Percentiles rank a stretch among this genome's conserved stretches.
phyloP scores from a whole-genome alignment of 2,888 invertebrate genomes.

The Thera britannica region DNA sequence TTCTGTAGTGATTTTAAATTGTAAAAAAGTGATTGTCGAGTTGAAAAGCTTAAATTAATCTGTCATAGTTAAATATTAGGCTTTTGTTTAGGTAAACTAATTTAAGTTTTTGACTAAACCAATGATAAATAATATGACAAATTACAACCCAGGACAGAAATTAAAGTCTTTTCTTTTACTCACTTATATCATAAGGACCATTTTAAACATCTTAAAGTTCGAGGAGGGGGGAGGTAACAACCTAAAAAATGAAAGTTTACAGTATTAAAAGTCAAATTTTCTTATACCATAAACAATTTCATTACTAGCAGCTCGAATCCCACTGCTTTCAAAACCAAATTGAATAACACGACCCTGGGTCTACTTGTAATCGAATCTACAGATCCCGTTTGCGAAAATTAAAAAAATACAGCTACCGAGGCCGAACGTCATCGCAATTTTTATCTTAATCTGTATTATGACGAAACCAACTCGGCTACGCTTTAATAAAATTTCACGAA shows the following conservation, averaged over 20 bases:
- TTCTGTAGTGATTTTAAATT: too few relatives aligned
- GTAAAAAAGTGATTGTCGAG: too few relatives aligned
- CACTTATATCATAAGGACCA: too few relatives aligned
- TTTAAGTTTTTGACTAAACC: too few relatives aligned
- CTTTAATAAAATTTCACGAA: constrained; percentile 65
- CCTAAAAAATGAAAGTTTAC: background rate
- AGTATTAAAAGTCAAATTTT: constrained; percentile 1
- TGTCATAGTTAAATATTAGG: too few relatives aligned
- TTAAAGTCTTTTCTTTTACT: too few relatives aligned
- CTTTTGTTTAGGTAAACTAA: too few relatives aligned
- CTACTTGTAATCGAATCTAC: constrained; percentile 72
- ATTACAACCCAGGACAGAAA: too few relatives aligned
- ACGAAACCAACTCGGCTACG: constrained; percentile 62
- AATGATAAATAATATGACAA: too few relatives aligned
- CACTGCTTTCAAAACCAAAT: constrained; percentile 62
- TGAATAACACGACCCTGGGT: constrained; percentile 65
- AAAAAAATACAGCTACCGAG: constrained; percentile 76
- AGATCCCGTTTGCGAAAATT: constrained; percentile 79
- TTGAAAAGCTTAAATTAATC: too few relatives aligned
- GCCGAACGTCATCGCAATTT: constrained; percentile 79
- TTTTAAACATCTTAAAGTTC: too few relatives aligned
- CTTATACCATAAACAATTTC: constrained; percentile 45
- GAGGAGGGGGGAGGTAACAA: too few relatives aligned
- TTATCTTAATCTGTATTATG: constrained; percentile 79
- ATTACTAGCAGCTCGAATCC: constrained; percentile 41